These are phyloP conservation scores for Coptodon bakossiorum DNA, from an alignment of 2,113 vertebrate genomes.

Conservation along the genomic window DNA sequence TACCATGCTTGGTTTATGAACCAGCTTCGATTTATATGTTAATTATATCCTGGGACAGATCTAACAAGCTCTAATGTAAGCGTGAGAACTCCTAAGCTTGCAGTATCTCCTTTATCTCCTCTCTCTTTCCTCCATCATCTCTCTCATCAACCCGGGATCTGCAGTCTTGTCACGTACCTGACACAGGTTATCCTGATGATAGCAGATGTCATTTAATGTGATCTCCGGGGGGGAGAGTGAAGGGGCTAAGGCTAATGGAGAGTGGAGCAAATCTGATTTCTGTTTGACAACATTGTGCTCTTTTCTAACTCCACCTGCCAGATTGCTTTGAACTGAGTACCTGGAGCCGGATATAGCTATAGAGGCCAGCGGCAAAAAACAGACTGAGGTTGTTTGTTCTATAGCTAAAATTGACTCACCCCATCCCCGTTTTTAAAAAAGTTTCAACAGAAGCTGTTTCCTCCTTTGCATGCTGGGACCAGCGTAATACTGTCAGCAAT, in stretches of 20 bases:
- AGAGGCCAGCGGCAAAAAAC: neutral
- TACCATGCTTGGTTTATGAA: conserved; percentile 44
- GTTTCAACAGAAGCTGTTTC: neutral
- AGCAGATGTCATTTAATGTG: conserved; percentile 70
- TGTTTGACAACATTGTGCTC: conserved; percentile 58
- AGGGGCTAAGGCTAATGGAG: conserved; percentile 60
- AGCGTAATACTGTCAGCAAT: neutral
- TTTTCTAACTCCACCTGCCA: conserved; percentile 50
- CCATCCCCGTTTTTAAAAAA: neutral
- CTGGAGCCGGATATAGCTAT: neutral
- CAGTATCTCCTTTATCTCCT: conserved; percentile 7
- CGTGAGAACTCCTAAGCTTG: conserved; percentile 16
- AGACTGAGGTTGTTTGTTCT: neutral
- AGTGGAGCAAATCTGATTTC: conserved; percentile 66
- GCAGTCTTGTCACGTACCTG: conserved; percentile 42
- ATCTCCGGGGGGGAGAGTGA: conserved; percentile 43
- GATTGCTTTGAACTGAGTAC: conserved; percentile 34
- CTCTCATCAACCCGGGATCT: conserved; percentile 1
- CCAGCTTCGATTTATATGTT: conserved; percentile 59
- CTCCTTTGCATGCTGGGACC: neutral
- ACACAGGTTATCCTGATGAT: conserved; percentile 63
- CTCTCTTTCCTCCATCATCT: neutral
- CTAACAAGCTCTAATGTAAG: conserved; percentile 43
- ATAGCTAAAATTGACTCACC: neutral
- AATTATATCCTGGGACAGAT: conserved; percentile 41